phyloP scores from a whole-genome alignment of 2,113 vertebrate genomes.

The Chloebia gouldiae region DNA sequence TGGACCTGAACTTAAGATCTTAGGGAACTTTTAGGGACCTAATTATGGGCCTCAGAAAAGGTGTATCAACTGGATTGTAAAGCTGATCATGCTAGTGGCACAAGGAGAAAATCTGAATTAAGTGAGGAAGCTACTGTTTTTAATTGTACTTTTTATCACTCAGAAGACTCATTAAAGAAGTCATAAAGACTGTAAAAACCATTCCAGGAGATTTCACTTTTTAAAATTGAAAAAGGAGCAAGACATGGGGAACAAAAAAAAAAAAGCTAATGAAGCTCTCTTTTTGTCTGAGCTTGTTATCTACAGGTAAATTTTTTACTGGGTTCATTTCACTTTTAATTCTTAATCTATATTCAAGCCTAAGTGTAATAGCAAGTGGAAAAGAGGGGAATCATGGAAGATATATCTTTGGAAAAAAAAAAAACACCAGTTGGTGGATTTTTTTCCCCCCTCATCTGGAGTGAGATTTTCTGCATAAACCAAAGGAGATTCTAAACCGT shows the following conservation, averaged over 20 bases:
- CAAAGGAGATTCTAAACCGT: neutral
- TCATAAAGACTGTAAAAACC: constrained; percentile 2
- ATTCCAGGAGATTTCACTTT: constrained; percentile 6
- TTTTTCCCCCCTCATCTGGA: neutral
- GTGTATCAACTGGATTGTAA: neutral
- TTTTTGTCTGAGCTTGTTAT: neutral
- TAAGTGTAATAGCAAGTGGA: neutral
- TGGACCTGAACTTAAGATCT: neutral
- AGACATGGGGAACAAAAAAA: neutral
- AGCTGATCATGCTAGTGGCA: neutral
- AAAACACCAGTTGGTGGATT: neutral
- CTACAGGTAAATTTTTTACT: constrained; percentile 20
- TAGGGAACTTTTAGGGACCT: neutral
- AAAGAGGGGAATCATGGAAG: neutral
- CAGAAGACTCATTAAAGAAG: constrained; percentile 18
- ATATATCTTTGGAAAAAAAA: neutral
- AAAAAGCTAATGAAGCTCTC: neutral
- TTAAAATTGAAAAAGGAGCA: constrained; percentile 16
- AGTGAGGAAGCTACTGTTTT: neutral
- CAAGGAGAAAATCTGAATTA: constrained; percentile 22
- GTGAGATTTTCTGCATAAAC: neutral
- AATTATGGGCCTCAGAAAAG: neutral
- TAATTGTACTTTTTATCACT: constrained; percentile 42
- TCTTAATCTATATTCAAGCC: constrained; percentile 36
- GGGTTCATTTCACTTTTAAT: constrained; percentile 27